Evolutionary conservation across 92 coral and sea anemone species (phyloP), one percentile per base, ranked within the genome.

Genomic region (Hydrozoanthus gracilis): DNA sequence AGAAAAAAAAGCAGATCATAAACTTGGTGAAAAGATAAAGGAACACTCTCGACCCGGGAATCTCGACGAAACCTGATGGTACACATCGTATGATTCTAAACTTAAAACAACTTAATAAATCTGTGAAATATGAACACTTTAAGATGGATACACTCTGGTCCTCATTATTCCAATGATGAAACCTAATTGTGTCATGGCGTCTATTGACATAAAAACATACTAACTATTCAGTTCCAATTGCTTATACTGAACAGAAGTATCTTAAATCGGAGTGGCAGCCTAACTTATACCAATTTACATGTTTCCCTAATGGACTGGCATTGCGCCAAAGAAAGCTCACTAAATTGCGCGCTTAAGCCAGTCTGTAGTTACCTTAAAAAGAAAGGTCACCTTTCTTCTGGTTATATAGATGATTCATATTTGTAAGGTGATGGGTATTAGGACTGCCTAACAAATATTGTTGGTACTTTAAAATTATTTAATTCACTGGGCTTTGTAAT

Each of bases 41-140:
- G 62, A 58, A 82, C 82, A 70, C 49, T 54, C 83, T 72, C 87
- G 44, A 82, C 87, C 82, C 74, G 75, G 75, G 73, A 88, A 88
- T 80, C 87, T 52, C 46, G n/a, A 27, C 56, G 49, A n/a, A n/a
- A n/a, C n/a, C n/a, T n/a, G n/a, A n/a, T n/a, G n/a, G n/a, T n/a
- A n/a, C n/a, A n/a, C n/a, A n/a, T n/a, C n/a, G n/a, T n/a, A n/a
- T n/a, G n/a, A n/a, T n/a, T n/a, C n/a, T n/a, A n/a, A n/a, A n/a
- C n/a, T n/a, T n/a, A n/a, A n/a, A n/a, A n/a, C n/a, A n/a, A n/a
- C n/a, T n/a, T n/a, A n/a, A n/a, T n/a, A n/a, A n/a, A n/a, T n/a
- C 39, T 27, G 39, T 27, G 39, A 27, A 27, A 27, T 27, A 27
- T 27, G 39, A 27, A 27, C 39, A 0, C 39, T 27, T 27, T 27